Base-by-base conservation (phyloP, 2,888 invertebrate genomes). In the Athripsodes cinereus region DNA sequence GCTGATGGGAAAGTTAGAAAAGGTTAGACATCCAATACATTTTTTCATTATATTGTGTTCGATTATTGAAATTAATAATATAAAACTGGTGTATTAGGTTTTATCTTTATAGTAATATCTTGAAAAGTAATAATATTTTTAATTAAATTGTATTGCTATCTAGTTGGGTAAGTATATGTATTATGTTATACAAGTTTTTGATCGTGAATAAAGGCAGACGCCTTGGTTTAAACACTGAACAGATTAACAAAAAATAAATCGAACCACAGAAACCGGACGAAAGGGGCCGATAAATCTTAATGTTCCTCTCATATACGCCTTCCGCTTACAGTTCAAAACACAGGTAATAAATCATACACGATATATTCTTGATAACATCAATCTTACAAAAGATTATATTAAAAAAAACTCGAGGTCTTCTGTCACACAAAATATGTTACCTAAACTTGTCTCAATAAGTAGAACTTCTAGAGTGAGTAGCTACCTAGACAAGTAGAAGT, bases 241-340 rank as follows among this genome's bases (percentile, higher is more conserved):
- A 16, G 13, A 40, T 26, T 26, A 40, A 40, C 13, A 56, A 56
- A 56, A 31, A 55, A 22, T 44, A 56, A 56, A 56, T 44, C 51
- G 51, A 56, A 56, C 50, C 35, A 18, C 44, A 50, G 19, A 21
- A 50, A 55, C 55, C 55, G 50, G 55, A 55, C 55, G 55, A 55
- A 40, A 35, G 50, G 35, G 22, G 26, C 20, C 40, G n/a, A 57
- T 57, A 57, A 57, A 57, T 57, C 57, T 52, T 52, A 26, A 22
- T 18, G 57, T 52, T 44, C 52, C 57, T 40, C 40, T 40, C 40
- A 40, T 40, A 50, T 52, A 22, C 57, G 57, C 57, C 57, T 57
- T 52, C 52, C 57, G 57, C 55, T 55, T 48, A 47, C 46, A 57
- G 52, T 52, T 52, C 51, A 20, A 22, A 52, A 44, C 26, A 47